Evolutionary conservation across 2,797 vertebrate species (phyloP), one percentile per base, ranked within the genome.

Genomic region (Lepus townsendii): DNA sequence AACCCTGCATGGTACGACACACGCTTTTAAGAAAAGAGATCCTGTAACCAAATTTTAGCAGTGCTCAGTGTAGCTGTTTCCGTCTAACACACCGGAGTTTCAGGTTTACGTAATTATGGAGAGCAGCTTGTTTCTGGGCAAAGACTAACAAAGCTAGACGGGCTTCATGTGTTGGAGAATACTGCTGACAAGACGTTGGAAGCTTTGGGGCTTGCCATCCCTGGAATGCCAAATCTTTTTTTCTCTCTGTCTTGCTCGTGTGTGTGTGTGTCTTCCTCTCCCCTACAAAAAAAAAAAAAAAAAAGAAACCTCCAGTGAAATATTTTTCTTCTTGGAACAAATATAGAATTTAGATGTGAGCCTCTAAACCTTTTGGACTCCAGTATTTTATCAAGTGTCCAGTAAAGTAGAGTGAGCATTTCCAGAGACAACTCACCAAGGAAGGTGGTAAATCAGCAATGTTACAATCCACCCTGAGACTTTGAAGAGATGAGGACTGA

Each of bases 381-480:
- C 38, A 65, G 35, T 63, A 77, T 92, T 92, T 90, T 69, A 90
- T 87, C 86, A 90, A 85, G 50, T 3, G 2, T 78, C 1, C n/a
- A 50, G 27, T 84, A 54, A 83, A 82, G 69, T 32, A 20, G 68
- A 60, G 30, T 84, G 65, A 84, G 24, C 3, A 2, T 80, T 94
- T 92, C 62, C 94, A 96, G 60, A 91, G 75, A 93, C 52, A 75
- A 17, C 69, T 54, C 0, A 0, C 73, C 78, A 91, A 72, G 84
- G 75, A 84, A 95, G 88, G 69, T 85, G 80, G 72, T 73, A 94
- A 95, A 75, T 94, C 89, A 82, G 73, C 80, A 75, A 77, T 92
- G 93, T 94, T 89, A 86, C 50, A 91, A 35, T 82, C 68, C 73
- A 71, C 80, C 10, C 1, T 1, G 47, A 63, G 68, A 65, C 10